Percentiles rank a stretch among this genome's conserved stretches.
phyloP scores from a whole-genome alignment of 2,888 invertebrate genomes.

The Chironomus riparius region DNA sequence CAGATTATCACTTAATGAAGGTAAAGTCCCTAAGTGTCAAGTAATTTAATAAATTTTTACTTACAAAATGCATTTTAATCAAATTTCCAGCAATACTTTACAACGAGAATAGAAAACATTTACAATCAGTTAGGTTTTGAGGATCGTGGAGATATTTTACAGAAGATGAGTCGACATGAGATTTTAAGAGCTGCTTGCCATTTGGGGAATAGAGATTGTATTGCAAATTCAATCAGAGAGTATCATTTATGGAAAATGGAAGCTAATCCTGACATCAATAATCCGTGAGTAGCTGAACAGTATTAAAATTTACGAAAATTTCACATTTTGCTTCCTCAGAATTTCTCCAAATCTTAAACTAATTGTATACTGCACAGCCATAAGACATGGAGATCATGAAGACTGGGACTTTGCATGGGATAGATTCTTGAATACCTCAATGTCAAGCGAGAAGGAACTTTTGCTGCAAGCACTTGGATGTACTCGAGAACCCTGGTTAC shows the following conservation, averaged over 20 bases:
- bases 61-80: neutral
- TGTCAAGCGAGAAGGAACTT: conserved; percentile 72
- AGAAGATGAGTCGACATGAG: conserved; percentile 61
- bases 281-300: conserved; percentile 52
- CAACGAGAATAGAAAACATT: conserved; percentile 54
- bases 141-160: conserved; percentile 55
- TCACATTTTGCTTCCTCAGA: conserved; percentile 45
- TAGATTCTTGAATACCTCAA: conserved; percentile 61
- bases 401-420: conserved; percentile 89
- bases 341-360: conserved; percentile 75
- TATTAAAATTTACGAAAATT: neutral
- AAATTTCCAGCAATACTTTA: conserved; percentile 53
- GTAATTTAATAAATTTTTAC: conserved; percentile 28
- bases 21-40: neutral
- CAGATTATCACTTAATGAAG: conserved; percentile 47
- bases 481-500: conserved; percentile 70
- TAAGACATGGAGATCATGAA: conserved; percentile 67
- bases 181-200: conserved; percentile 66
- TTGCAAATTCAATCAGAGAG: conserved; percentile 59
- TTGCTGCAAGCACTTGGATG: conserved; percentile 73
- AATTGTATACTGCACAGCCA: conserved; percentile 79
- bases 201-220: conserved; percentile 63
- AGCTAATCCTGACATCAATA: conserved; percentile 61
- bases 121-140: conserved; percentile 63
- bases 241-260: conserved; percentile 67